Evolutionary conservation across 2,888 invertebrate species (phyloP).

Genomic region (Copidosoma aretas): DNA sequence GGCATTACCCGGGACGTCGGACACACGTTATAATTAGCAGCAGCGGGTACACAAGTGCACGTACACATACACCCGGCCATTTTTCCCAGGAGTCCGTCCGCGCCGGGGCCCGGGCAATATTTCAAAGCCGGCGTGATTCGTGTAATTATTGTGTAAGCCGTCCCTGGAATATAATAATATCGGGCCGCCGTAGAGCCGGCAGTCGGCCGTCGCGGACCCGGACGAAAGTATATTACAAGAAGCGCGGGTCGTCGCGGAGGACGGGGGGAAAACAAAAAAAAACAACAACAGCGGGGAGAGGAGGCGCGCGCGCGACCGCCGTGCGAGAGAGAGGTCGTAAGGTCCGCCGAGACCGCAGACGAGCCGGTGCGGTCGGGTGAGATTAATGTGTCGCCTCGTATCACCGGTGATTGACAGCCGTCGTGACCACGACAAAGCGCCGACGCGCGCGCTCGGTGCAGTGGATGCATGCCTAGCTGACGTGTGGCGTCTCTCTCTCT

Average conservation of each 20-base stretch:
- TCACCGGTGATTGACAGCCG: conserved; percentile 60
- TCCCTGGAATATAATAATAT: conserved; percentile 36
- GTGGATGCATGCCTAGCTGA: conserved; percentile 40
- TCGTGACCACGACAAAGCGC: conserved; percentile 61
- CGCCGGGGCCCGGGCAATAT: background rate
- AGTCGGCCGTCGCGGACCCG: too few species aligned
- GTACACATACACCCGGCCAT: too few species aligned
- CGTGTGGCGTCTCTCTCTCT: conserved; percentile 34
- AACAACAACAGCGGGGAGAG: background rate
- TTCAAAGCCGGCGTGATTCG: conserved; percentile 18
- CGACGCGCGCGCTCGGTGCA: conserved; percentile 55
- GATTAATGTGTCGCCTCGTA: conserved; percentile 62
- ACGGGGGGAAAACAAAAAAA: conserved; percentile 2
- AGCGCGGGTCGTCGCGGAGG: conserved; percentile 1
- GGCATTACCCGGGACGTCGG: background rate
- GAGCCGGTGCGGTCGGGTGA: conserved; percentile 48
- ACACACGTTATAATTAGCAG: background rate
- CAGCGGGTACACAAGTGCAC: background rate
- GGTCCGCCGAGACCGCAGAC: conserved; percentile 53
- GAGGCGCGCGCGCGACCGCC: conserved; percentile 27
- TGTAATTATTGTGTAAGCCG: conserved; percentile 37
- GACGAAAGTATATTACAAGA: conserved; percentile 8
- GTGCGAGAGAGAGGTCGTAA: conserved; percentile 47
- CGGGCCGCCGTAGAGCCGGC: conserved; percentile 13
- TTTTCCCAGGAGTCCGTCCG: background rate